Evolutionary conservation across 2,797 vertebrate genomes (phyloP).

Genomic region (Smutsia temminckii): DNA sequence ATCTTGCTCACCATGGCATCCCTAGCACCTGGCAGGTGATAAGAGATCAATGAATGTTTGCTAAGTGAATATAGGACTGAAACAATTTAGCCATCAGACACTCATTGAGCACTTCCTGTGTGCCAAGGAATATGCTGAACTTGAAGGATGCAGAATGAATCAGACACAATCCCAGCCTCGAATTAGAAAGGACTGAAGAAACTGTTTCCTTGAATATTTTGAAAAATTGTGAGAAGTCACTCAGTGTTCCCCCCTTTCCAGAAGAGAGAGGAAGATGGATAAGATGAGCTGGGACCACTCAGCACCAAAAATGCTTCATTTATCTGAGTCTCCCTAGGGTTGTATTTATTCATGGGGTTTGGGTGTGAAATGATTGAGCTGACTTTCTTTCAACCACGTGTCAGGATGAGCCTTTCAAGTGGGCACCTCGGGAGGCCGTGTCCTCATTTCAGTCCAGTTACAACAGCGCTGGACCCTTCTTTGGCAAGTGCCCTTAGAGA

Average conservation of each 20-base stretch:
- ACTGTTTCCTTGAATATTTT: conserved; percentile 16
- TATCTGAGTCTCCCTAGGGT: not conserved
- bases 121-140: not conserved
- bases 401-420: conserved; percentile 27
- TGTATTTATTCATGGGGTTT: not conserved
- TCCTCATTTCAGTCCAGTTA: conserved; percentile 55
- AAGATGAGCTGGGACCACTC: not conserved
- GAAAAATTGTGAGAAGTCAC: not conserved
- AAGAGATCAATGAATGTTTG: not conserved
- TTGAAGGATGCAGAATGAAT: not conserved
- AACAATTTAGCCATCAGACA: not conserved
- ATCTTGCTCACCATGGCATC: not conserved
- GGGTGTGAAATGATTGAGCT: not conserved
- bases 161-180: not conserved
- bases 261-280: not conserved
- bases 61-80: not conserved
- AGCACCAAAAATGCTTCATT: not conserved
- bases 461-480: not conserved
- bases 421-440: conserved; percentile 40
- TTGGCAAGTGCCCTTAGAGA: conserved; percentile 44
- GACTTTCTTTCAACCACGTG: not conserved
- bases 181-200: not conserved
- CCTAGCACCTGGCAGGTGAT: not conserved
- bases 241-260: not conserved
- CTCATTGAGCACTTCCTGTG: not conserved